Conservation (phyloP, 2,888 invertebrate genomes). For the Conistra vaccinii region DNA sequence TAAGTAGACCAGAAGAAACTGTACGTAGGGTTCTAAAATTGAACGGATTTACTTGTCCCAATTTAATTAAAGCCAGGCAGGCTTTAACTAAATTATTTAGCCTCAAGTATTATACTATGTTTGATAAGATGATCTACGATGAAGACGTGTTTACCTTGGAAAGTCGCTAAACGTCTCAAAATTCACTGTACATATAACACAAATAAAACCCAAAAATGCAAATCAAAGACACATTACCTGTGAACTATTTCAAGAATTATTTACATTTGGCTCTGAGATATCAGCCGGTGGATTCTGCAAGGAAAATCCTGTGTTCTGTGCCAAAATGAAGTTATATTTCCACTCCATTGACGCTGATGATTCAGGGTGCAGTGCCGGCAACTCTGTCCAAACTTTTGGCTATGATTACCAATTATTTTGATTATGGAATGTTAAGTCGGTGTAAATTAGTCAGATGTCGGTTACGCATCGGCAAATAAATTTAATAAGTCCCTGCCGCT, state of each 20-base stretch:
- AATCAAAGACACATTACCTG: slow-evolving; percentile 54
- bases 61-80: not conserved
- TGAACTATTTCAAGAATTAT: slow-evolving; percentile 75
- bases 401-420: slow-evolving; percentile 83
- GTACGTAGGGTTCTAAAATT: not conserved
- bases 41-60: not conserved
- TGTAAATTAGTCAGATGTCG: slow-evolving; percentile 78
- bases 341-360: slow-evolving; percentile 84
- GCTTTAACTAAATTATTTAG: not conserved
- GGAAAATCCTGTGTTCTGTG: slow-evolving; percentile 78
- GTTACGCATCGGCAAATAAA: slow-evolving; percentile 82
- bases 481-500: slow-evolving; percentile 76
- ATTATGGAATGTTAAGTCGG: slow-evolving; percentile 77
- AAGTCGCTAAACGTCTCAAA: not conserved
- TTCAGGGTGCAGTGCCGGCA: slow-evolving; percentile 75
- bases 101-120: not conserved
- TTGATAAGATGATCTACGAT: not conserved
- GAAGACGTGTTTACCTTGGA: not conserved
- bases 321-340: slow-evolving; percentile 86
- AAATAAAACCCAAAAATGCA: slow-evolving; percentile 46
- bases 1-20: not conserved
- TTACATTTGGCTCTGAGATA: slow-evolving; percentile 77
- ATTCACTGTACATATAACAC: not conserved
- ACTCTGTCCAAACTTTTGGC: slow-evolving; percentile 79
- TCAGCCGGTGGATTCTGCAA: slow-evolving; percentile 73